Percentiles rank a stretch among this genome's conserved stretches.
Conservation (phyloP, 2,797 vertebrate genomes). For the Bryconaethiops microstoma region DNA sequence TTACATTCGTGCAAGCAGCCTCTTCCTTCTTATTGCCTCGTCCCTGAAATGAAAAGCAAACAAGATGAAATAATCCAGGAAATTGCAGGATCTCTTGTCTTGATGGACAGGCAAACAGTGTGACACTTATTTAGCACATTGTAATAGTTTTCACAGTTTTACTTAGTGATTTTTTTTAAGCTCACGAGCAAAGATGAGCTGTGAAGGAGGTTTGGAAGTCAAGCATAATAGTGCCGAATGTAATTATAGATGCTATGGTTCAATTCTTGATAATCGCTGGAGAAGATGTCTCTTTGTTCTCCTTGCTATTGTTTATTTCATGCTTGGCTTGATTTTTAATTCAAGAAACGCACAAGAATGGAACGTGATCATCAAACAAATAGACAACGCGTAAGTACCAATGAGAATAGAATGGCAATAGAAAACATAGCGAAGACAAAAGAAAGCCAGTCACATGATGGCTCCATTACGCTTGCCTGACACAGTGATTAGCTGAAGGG, state of each 20-base stretch:
- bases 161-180: slow-evolving; percentile 15
- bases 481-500: slow-evolving; percentile 20
- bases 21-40: neutral
- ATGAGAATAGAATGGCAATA: slow-evolving; percentile 15
- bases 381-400: neutral
- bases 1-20: slow-evolving; percentile 32
- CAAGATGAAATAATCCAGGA: slow-evolving; percentile 45
- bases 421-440: neutral
- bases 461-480: neutral
- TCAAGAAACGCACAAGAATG: slow-evolving; percentile 29
- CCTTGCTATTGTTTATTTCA: slow-evolving; percentile 46
- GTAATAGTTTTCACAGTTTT: slow-evolving; percentile 24
- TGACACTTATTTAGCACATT: slow-evolving; percentile 9
- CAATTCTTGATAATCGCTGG: slow-evolving; percentile 38
- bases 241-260: slow-evolving; percentile 38
- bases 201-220: slow-evolving; percentile 39
- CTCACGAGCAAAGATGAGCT: slow-evolving; percentile 8
- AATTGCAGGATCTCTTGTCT: slow-evolving; percentile 41
- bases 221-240: slow-evolving; percentile 28
- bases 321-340: slow-evolving; percentile 48
- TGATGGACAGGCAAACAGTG: slow-evolving; percentile 28
- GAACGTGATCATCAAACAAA: slow-evolving; percentile 37
- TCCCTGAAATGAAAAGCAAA: slow-evolving; percentile 47
- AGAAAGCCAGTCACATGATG: neutral
- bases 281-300: slow-evolving; percentile 32